Conservation (phyloP, 2,888 invertebrate genomes). For the Silvanus unidentatus region DNA sequence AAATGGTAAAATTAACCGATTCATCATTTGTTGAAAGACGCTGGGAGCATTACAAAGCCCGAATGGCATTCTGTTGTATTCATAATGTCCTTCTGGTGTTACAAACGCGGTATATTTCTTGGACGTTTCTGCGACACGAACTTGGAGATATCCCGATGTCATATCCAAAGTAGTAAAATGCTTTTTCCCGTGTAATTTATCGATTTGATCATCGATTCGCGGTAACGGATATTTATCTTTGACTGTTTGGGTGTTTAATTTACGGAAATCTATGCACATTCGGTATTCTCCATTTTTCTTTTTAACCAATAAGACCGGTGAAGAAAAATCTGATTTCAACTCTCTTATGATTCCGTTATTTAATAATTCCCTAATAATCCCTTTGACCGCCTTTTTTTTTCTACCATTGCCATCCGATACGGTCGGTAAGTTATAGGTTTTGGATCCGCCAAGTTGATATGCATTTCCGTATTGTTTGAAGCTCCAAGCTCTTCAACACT, state of each 20-base stretch:
- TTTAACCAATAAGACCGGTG: constrained; percentile 15
- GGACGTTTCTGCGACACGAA: constrained; percentile 25
- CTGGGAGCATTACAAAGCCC: constrained; percentile 34
- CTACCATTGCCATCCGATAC: not conserved
- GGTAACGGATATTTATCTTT: constrained; percentile 34
- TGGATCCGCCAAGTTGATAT: not conserved
- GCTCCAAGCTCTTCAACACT: not conserved
- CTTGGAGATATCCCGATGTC: constrained; percentile 30
- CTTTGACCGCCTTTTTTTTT: not conserved
- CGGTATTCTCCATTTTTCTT: constrained; percentile 23
- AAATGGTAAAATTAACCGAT: constrained; percentile 3
- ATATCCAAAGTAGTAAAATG: constrained; percentile 32
- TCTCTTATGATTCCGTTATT: not conserved
- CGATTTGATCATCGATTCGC: constrained; percentile 30
- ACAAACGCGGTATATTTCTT: constrained; percentile 32
- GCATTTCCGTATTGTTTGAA: not conserved
- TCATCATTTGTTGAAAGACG: constrained; percentile 30
- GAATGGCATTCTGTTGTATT: constrained; percentile 34
- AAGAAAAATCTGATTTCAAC: constrained; percentile 6
- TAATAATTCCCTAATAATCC: not conserved
- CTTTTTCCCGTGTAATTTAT: constrained; percentile 21
- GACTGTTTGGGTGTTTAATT: constrained; percentile 30
- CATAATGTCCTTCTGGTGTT: constrained; percentile 33
- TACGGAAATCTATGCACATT: constrained; percentile 29
- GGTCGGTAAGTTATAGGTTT: constrained; percentile 1